phyloP scores from a whole-genome alignment of 2,888 invertebrate genomes.

The Nomada lathburiana region DNA sequence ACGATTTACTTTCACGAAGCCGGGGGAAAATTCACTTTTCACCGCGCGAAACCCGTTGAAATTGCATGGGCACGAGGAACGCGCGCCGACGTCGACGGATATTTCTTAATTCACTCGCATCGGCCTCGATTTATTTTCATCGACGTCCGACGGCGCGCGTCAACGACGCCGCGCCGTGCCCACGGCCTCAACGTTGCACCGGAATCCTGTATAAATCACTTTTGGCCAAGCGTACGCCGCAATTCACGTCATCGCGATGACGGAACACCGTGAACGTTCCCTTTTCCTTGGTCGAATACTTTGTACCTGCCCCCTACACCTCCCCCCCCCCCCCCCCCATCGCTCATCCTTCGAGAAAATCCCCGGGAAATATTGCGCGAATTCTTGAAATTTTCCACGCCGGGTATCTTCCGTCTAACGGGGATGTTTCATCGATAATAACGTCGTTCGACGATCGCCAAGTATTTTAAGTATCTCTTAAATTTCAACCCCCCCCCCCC shows the following conservation, averaged over 20 bases:
- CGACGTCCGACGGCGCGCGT: constrained; percentile 48
- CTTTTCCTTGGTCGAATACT: constrained; percentile 34
- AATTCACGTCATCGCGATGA: constrained; percentile 72
- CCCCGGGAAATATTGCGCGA: constrained; percentile 19
- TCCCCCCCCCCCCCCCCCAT: too few relatives aligned
- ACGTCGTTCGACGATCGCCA: constrained; percentile 2
- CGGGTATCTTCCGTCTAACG: not conserved
- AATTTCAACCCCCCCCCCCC: not conserved
- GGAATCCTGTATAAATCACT: constrained; percentile 68
- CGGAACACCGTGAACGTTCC: constrained; percentile 65
- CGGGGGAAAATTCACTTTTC: not conserved
- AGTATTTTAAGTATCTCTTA: not conserved
- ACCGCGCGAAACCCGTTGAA: not conserved
- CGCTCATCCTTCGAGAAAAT: constrained; percentile 12
- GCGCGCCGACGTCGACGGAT: constrained; percentile 45
- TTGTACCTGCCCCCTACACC: constrained; percentile 10
- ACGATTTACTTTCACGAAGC: not conserved
- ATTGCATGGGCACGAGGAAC: not conserved
- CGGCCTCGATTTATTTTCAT: constrained; percentile 70
- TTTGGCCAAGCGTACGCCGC: constrained; percentile 60
- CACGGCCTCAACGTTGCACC: constrained; percentile 42
- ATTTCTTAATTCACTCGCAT: constrained; percentile 70
- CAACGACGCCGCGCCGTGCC: constrained; percentile 38
- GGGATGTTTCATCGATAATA: not conserved
- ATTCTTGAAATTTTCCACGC: constrained; percentile 29